phyloP scores from a whole-genome alignment of 2,797 vertebrate genomes.

The Crenuchus spilurus region DNA sequence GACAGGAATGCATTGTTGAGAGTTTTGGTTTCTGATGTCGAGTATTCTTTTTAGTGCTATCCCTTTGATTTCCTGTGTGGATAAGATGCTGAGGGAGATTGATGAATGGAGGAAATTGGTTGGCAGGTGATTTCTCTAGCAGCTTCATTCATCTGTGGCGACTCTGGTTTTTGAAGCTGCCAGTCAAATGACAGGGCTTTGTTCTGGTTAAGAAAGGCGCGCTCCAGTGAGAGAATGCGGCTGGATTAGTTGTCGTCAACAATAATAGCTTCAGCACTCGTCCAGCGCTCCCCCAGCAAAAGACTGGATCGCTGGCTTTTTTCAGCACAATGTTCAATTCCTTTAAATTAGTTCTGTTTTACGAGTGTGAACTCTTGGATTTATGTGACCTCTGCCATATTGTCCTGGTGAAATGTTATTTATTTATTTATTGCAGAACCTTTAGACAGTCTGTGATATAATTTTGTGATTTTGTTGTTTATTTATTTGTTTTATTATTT shows the following conservation, averaged over 20 bases:
- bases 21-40: slow-evolving; percentile 33
- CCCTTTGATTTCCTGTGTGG: slow-evolving; percentile 53
- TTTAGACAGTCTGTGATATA: too few species aligned
- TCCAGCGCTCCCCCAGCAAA: slow-evolving; percentile 19
- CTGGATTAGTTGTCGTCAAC: slow-evolving; percentile 46
- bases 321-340: slow-evolving; percentile 19
- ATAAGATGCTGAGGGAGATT: slow-evolving; percentile 48
- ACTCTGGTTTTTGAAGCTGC: slow-evolving; percentile 48
- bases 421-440: not conserved
- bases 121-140: slow-evolving; percentile 55
- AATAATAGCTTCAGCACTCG: slow-evolving; percentile 38
- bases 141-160: slow-evolving; percentile 48
- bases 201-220: slow-evolving; percentile 47
- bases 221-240: slow-evolving; percentile 40
- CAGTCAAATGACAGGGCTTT: slow-evolving; percentile 47
- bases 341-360: slow-evolving; percentile 7
- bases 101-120: slow-evolving; percentile 50
- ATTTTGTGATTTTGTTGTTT: too few species aligned
- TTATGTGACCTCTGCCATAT: not conserved
- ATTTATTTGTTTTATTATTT: too few species aligned
- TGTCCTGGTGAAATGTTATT: not conserved
- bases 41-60: slow-evolving; percentile 43
- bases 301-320: slow-evolving; percentile 2
- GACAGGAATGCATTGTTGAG: slow-evolving; percentile 32
- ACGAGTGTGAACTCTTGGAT: not conserved